A percentile compares a stretch with the other conserved stretches of the same genome.
Evolutionary conservation across 2,113 vertebrate genomes (phyloP).

Genomic region (Festucalex cinctus): DNA sequence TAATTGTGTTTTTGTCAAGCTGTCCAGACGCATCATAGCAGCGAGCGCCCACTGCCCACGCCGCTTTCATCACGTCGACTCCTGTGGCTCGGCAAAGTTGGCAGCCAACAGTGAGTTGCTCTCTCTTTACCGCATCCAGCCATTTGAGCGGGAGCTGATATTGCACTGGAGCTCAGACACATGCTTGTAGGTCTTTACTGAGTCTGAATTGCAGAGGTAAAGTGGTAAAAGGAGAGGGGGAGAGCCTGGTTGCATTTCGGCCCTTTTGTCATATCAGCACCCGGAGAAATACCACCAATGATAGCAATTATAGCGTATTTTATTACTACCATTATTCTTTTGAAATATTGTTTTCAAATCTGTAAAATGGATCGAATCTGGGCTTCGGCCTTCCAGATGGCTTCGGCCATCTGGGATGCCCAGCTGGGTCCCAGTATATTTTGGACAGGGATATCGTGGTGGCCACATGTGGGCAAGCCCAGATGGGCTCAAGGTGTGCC

Average conservation of each 20-base stretch:
- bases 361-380: too few relatives aligned
- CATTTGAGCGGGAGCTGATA: constrained; percentile 17
- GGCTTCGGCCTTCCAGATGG: too few relatives aligned
- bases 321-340: not conserved
- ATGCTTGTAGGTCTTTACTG: constrained; percentile 6
- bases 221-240: constrained; percentile 5
- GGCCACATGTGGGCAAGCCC: too few relatives aligned
- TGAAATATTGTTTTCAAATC: not conserved
- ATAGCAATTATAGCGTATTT: not conserved
- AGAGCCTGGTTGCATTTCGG: not conserved
- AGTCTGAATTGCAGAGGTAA: constrained; percentile 10
- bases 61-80: constrained; percentile 35
- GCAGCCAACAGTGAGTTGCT: constrained; percentile 16
- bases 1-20: constrained; percentile 62
- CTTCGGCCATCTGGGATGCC: too few relatives aligned
- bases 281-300: not conserved
- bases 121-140: constrained; percentile 15
- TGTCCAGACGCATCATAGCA: constrained; percentile 53
- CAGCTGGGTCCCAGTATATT: too few relatives aligned
- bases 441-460: too few relatives aligned
- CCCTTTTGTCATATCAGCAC: not conserved
- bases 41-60: constrained; percentile 31
- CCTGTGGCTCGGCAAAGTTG: constrained; percentile 25
- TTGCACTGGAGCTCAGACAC: constrained; percentile 20
- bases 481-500: too few relatives aligned